These are phyloP conservation scores for Liparis tanakae DNA, from an alignment of 2,797 vertebrate genomes.

Conservation along the genomic window DNA sequence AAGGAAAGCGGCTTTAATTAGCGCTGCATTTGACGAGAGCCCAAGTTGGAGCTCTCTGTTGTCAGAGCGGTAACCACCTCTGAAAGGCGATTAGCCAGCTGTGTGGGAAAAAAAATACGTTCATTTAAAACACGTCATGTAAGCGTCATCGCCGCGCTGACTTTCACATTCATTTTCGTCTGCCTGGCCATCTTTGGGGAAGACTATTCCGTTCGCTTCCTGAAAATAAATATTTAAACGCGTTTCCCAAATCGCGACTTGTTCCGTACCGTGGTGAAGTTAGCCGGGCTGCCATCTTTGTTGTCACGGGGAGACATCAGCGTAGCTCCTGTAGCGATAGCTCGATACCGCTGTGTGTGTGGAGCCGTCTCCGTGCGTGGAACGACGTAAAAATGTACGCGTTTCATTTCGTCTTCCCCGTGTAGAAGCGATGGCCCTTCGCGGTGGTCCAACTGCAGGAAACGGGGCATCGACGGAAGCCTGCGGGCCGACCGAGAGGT, in stretches of 20 bases:
- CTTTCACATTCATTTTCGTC: neutral
- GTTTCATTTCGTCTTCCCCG: neutral
- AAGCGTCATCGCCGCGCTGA: neutral
- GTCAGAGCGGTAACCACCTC: neutral
- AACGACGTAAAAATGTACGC: neutral
- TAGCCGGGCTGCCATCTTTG: neutral
- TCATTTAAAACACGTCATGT: neutral
- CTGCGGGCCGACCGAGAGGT: conserved; percentile 44
- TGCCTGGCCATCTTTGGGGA: too few species aligned
- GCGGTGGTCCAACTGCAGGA: conserved; percentile 70
- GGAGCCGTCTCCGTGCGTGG: too few species aligned
- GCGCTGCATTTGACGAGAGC: neutral
- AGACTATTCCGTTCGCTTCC: too few species aligned
- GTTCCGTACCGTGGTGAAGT: too few species aligned
- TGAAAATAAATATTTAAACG: neutral
- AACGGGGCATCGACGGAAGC: conserved; percentile 70
- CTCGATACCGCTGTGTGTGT: too few species aligned
- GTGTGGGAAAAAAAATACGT: neutral
- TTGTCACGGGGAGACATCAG: neutral
- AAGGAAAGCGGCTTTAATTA: neutral
- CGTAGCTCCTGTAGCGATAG: neutral
- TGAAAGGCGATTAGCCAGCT: neutral
- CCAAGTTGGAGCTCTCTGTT: too few species aligned
- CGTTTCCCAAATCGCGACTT: too few species aligned
- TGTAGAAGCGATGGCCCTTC: conserved; percentile 41